Evolutionary conservation across 2,888 invertebrate species (phyloP).

Genomic region (Drosophila pegasa): DNA sequence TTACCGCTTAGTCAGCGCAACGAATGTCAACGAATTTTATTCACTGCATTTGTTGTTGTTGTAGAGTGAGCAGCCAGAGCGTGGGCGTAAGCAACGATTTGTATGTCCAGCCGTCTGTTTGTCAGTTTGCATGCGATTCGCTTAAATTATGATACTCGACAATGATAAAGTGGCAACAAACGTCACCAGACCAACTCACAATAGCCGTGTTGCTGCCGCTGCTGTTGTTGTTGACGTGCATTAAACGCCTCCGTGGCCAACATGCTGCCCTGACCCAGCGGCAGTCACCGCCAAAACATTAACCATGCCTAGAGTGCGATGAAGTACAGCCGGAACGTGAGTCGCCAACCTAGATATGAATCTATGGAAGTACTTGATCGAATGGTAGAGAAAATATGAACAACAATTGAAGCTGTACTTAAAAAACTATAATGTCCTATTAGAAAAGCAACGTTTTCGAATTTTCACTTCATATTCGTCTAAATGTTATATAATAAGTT

Average conservation of each 20-base stretch:
- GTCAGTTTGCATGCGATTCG: conserved; percentile 58
- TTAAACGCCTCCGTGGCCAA: conserved; percentile 52
- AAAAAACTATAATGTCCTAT: not conserved
- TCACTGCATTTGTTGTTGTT: conserved; percentile 55
- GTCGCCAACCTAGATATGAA: conserved; percentile 9
- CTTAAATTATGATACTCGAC: conserved; percentile 76
- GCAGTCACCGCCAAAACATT: conserved; percentile 18
- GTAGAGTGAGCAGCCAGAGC: conserved; percentile 45
- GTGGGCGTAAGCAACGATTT: conserved; percentile 64
- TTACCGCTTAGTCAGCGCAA: conserved; percentile 68
- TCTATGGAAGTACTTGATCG: not conserved
- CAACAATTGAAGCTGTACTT: not conserved
- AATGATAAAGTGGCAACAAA: conserved; percentile 79
- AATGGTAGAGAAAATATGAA: not conserved
- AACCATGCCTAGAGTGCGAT: conserved; percentile 10
- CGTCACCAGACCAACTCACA: conserved; percentile 57
- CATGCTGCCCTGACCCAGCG: conserved; percentile 26
- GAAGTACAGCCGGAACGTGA: conserved; percentile 15
- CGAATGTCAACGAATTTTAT: conserved; percentile 75
- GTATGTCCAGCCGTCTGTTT: conserved; percentile 32
- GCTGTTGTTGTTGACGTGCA: conserved; percentile 29
- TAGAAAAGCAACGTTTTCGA: too few species aligned
- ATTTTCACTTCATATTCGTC: too few species aligned
- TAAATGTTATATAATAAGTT: too few species aligned
- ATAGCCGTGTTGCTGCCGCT: conserved; percentile 41